Evolutionary conservation across 2,888 invertebrate genomes (phyloP), one percentile per base, ranked within the genome.

Genomic region (Phytoseiulus persimilis): DNA sequence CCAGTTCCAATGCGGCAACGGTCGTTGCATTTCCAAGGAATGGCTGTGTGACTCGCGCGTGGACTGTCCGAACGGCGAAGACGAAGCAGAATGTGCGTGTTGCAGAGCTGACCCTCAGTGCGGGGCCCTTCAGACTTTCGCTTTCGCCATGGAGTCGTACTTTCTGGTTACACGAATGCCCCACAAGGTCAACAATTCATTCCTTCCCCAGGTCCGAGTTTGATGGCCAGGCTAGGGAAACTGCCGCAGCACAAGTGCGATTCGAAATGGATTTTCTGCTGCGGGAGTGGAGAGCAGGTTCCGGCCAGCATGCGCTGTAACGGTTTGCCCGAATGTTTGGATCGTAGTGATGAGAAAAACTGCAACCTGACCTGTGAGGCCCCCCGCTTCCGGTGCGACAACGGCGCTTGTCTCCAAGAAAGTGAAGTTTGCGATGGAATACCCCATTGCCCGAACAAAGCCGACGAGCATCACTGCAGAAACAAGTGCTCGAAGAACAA

Each of bases 1-100:
- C 5, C 83, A 90, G 84, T 32, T 83, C 28, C 23, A 83, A n/a
- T 90, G 90, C 32, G 32, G n/a, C 5, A 83, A 65, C 46, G 83
- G 28, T 14, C n/a, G 2, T 14, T 90, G 90, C n/a, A 90, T 90
- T 31, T 32, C 83, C 6, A 45, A 39, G 65, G 90, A 90, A 32
- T 90, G 65, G 31, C 33, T 83, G n/a, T 90, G 90, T 31, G 90
- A 90, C 83, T 90, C 23, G 6, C 14, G 18, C 45, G 18, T 32
- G n/a, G 90, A 90, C 31, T 90, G 90, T 23, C 87, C 32, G 18
- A 5, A 90, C n/a, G 83, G 11, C n/a, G 32, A 31, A 11, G 83
- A 83, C 33, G 83, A 83, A 28, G 31, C 83, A 11, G 28, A 83
- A 11, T 83, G 83, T 83, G 18, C 6, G 83, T n/a, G n/a, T n/a